Base-by-base conservation (phyloP, 1,140 invertebrate genomes). In the Drosophila sturtevanti region DNA sequence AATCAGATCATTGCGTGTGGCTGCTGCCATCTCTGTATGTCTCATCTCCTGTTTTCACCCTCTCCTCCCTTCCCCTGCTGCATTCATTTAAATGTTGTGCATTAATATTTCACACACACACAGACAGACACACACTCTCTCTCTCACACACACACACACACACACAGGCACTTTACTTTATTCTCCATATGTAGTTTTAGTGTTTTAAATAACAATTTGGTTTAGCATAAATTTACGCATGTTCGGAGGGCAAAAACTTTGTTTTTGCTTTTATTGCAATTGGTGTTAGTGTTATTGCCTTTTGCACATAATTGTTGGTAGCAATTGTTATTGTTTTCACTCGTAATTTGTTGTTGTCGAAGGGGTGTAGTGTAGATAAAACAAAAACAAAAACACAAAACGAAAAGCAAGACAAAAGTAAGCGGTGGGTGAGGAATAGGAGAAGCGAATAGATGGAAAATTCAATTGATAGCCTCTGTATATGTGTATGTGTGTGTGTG, bases 1-100 rank as follows among this genome's bases (percentile, higher is more conserved):
- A 89, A 89, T 89, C 86, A 89, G 85, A 89, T 89, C 86, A 89
- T 81, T 85, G 85, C 85, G 70, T 85, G 81, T 77, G 72, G 74
- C 74, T 56, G 66, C 75, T 41, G 61, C 55, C 62, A 66, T 68
- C 77, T 59, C 56, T 48, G 10, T 41, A 24, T 18, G 51, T 11
- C 12, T 44, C 31, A 62, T 38, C 71, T 34, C 21, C 64, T 61
- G 44, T 35, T 60, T 48, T 44, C 37, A 7, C 14, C 52, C 62
- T 34, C 22, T 14, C 24, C 18, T 16, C n/a, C 24, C 34, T n/a
- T 6, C 1, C 35, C 51, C 48, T 84, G 62, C 66, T 77, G 81
- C 82, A 81, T 86, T 86, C 78, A 87, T 86, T 86, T 86, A 86
- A 86, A 86, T 86, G 82, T 80, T 86, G 74, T 86, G 78, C 81